Evolutionary conservation across 1,140 invertebrate species (phyloP).

Genomic region (Pristionchus pacificus): DNA sequence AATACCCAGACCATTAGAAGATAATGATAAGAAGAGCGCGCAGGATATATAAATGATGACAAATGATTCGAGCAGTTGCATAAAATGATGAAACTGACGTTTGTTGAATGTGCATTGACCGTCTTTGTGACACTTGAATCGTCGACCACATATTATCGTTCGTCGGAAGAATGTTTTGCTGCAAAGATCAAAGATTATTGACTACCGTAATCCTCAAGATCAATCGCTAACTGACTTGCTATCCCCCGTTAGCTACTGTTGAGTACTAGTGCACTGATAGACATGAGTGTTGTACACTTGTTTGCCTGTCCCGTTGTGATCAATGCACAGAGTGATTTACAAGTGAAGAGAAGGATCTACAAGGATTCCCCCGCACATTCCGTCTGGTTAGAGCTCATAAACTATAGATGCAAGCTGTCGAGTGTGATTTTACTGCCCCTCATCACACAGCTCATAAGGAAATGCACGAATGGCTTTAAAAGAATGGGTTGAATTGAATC

Average conservation of each 20-base stretch:
- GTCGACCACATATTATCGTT: slow-evolving; percentile 94
- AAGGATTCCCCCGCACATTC: too few relatives aligned
- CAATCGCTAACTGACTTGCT: neutral
- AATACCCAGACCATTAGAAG: too few relatives aligned
- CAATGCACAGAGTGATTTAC: neutral
- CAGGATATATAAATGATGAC: neutral
- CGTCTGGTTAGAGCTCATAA: too few relatives aligned
- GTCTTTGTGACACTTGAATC: slow-evolving; percentile 89
- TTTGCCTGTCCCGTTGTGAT: neutral
- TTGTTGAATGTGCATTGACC: slow-evolving; percentile 72
- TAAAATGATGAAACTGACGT: neutral
- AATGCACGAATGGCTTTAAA: too few relatives aligned
- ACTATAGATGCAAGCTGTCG: too few relatives aligned
- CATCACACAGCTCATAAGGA: too few relatives aligned
- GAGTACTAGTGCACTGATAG: neutral
- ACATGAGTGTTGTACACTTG: neutral
- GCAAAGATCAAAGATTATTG: neutral
- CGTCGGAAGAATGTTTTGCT: slow-evolving; percentile 69
- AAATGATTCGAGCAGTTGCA: neutral
- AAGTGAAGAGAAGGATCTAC: too few relatives aligned
- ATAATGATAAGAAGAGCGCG: too few relatives aligned
- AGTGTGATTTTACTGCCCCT: too few relatives aligned
- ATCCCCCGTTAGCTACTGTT: neutral
- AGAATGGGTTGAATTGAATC: too few relatives aligned
- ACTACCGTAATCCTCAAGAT: neutral